phyloP scores from a whole-genome alignment of 2,888 invertebrate genomes.

The Brassicogethes aeneus region DNA sequence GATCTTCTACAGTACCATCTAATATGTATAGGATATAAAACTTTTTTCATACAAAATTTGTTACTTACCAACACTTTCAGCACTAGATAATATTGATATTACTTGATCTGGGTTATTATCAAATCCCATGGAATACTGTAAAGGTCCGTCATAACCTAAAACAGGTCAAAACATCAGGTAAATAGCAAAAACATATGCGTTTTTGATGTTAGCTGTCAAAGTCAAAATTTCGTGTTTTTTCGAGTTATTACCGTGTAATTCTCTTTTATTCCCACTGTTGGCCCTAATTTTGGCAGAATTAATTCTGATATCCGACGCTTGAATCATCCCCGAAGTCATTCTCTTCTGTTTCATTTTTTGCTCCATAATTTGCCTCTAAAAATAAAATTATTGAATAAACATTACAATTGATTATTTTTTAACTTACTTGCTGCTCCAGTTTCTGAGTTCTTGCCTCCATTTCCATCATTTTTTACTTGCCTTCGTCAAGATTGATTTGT shows the following conservation, averaged over 20 bases:
- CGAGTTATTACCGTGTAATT: constrained; percentile 58
- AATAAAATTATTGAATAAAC: constrained; percentile 10
- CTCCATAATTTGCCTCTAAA: constrained; percentile 76
- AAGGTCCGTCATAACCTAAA: constrained; percentile 76
- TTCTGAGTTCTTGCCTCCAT: constrained; percentile 61
- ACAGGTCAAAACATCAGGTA: constrained; percentile 7
- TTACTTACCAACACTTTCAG: constrained; percentile 29
- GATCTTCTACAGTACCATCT: constrained; percentile 24
- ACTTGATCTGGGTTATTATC: constrained; percentile 72
- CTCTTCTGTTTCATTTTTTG: constrained; percentile 83
- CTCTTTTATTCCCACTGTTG: constrained; percentile 57
- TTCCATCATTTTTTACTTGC: constrained; percentile 17
- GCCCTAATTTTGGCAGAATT: constrained; percentile 56
- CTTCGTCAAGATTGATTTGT: neutral
- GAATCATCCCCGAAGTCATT: constrained; percentile 77
- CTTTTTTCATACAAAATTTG: neutral
- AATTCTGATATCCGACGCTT: constrained; percentile 72
- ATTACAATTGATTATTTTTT: constrained; percentile 8
- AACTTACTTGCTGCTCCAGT: constrained; percentile 77
- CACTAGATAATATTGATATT: constrained; percentile 39
- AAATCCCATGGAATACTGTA: constrained; percentile 75
- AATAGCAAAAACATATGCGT: neutral
- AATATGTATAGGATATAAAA: neutral
- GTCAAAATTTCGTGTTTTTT: too few species aligned
- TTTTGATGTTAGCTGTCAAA: too few species aligned